Evolutionary conservation across 2,113 vertebrate genomes (phyloP), one percentile per base, ranked within the genome.

Genomic region (Pachypanchax playfairii): DNA sequence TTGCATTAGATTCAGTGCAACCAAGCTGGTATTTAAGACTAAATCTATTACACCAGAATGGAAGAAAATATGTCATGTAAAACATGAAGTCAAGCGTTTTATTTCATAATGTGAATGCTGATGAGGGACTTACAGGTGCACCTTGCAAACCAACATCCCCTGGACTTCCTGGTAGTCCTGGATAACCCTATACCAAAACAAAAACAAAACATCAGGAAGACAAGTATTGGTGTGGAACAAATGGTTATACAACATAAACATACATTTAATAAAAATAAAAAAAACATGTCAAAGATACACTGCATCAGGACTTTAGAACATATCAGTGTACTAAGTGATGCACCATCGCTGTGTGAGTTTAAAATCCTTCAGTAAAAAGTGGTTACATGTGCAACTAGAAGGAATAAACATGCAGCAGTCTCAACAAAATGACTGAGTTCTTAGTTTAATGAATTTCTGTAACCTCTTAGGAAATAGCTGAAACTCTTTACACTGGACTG

Each of bases 61-160:
- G 3, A 55, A 14, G 26, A 50, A 51, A 50, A 17, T 33, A 33
- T 10, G 31, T 33, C 31, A 33, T 2, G 2, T 14, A 36, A 36
- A 2, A 2, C 35, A 36, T n/a, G n/a, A n/a, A n/a, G n/a, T n/a
- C n/a, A n/a, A n/a, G n/a, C n/a, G n/a, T n/a, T n/a, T n/a, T n/a
- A 28, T 11, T 29, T 1, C 35, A 13, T 38, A 22, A 6, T 22
- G 17, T 28, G 1, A 18, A 28, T 20, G 46, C 18, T 39, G 20
- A 43, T 21, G 39, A 46, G 0, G 7, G 42, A 97, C 97, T 91
- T 93, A 99, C 97, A 67, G 90, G 86, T 67, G 93, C 80, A 63
- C 97, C 97, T 76, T 93, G 89, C 46, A 92, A 85, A 2, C 97
- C 97, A 1, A 94, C n/a, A 53, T 93, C 89, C 28, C 97, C 97